phyloP scores from a whole-genome alignment of 2,888 invertebrate species.

The Clepsis dumicolana region DNA sequence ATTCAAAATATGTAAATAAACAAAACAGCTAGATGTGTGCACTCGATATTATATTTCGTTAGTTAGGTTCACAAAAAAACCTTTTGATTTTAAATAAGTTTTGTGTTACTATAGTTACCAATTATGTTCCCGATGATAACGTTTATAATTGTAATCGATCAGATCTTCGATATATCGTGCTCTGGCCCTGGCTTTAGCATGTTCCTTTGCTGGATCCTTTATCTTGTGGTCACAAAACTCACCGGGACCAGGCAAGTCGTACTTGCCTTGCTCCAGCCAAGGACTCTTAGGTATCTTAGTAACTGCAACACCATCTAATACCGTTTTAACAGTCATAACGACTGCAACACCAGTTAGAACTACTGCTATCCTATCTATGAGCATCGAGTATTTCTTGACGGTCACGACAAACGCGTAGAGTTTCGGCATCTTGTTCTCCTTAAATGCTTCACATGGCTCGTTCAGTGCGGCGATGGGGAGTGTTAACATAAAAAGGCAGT shows the following conservation, averaged over 20 bases:
- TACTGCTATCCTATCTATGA: neutral
- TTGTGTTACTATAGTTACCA: too few relatives aligned
- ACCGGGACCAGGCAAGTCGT: neutral
- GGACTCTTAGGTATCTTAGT: conserved; percentile 1
- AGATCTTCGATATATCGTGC: too few relatives aligned
- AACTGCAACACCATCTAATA: neutral
- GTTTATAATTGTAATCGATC: too few relatives aligned
- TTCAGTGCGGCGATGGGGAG: neutral
- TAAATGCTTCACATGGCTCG: neutral
- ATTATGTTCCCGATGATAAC: too few relatives aligned
- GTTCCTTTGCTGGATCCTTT: neutral
- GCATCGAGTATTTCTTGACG: neutral
- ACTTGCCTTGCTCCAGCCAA: conserved; percentile 14
- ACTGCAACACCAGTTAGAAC: neutral
- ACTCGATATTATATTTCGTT: too few relatives aligned
- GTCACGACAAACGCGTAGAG: neutral
- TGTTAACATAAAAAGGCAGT: neutral
- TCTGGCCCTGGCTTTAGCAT: neutral
- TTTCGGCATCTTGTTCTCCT: neutral
- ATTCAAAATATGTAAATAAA: too few relatives aligned
- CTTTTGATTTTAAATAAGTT: too few relatives aligned
- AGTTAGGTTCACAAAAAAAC: too few relatives aligned
- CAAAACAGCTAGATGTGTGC: too few relatives aligned
- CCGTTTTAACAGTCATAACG: neutral
- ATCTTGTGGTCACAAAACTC: neutral